These are phyloP conservation scores for Eospalax fontanierii DNA, from an alignment of 2,797 vertebrate species.

Conservation along the genomic window DNA sequence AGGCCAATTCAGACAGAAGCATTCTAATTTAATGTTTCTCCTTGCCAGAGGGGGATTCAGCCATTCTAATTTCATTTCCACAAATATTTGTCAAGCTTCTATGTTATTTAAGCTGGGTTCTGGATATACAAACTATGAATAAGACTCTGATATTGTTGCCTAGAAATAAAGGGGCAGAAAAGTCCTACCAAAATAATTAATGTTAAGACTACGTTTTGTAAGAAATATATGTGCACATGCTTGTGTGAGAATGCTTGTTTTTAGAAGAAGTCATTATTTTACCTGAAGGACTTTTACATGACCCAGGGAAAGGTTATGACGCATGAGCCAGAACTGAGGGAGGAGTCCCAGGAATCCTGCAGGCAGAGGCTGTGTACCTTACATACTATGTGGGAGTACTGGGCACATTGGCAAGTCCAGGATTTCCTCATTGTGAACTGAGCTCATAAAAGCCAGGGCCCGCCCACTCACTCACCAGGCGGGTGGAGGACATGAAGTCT, in stretches of 20 bases:
- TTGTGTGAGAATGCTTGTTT: not conserved
- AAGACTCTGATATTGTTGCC: not conserved
- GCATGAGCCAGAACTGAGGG: not conserved
- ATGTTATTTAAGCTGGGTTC: not conserved
- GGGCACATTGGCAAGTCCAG: not conserved
- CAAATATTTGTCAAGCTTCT: constrained; percentile 11
- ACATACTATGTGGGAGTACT: not conserved
- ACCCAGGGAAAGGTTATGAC: not conserved
- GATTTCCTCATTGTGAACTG: constrained; percentile 63
- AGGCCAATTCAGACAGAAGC: constrained; percentile 3
- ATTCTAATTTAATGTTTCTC: not conserved
- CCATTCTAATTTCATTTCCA: constrained; percentile 2
- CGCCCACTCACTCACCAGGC: not conserved
- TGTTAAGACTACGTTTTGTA: constrained; percentile 28
- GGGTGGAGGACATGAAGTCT: constrained; percentile 53
- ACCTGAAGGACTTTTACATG: constrained; percentile 3
- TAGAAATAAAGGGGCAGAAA: not conserved
- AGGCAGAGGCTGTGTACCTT: not conserved
- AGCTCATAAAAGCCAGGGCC: constrained; percentile 59
- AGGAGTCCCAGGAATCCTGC: not conserved
- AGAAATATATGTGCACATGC: not conserved
- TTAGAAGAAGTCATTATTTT: not conserved
- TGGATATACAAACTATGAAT: not conserved
- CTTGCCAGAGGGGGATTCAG: not conserved
- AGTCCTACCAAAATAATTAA: not conserved